Evolutionary conservation across 2,113 vertebrate species (phyloP).

Genomic region (Ellobius talpinus): DNA sequence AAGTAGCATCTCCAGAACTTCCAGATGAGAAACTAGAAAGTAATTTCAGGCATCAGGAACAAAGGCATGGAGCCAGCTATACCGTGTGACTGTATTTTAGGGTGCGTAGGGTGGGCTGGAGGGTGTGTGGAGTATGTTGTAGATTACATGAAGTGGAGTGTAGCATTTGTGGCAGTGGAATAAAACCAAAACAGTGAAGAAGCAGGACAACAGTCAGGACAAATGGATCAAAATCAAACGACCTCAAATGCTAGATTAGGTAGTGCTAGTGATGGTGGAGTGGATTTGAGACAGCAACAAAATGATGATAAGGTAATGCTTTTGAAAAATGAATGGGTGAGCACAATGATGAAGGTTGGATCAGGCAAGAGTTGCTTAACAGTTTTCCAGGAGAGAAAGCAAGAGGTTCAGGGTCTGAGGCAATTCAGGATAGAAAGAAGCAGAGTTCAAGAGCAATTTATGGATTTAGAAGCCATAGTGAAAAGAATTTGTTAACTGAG

Average conservation of each 20-base stretch:
- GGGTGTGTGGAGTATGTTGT: neutral
- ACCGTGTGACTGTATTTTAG: neutral
- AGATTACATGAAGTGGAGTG: neutral
- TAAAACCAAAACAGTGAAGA: neutral
- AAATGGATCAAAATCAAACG: neutral
- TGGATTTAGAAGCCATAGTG: neutral
- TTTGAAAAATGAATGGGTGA: neutral
- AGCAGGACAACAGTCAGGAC: neutral
- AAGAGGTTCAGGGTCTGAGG: neutral
- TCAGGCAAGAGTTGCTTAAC: neutral
- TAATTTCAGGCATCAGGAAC: neutral
- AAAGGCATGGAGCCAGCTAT: neutral
- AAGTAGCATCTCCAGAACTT: neutral
- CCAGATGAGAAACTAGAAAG: conserved; percentile 13
- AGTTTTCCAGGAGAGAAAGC: neutral
- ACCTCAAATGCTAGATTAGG: neutral
- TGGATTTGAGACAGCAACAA: neutral
- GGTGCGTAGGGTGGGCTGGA: neutral
- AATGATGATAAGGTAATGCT: neutral
- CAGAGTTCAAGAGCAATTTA: neutral
- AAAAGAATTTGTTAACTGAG: neutral
- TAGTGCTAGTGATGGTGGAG: neutral
- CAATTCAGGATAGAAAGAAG: neutral
- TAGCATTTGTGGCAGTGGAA: neutral
- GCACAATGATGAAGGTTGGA: neutral